Percentiles rank a stretch among this genome's conserved stretches.
Conservation (phyloP, 2,888 invertebrate species). For the Nineta flava region DNA sequence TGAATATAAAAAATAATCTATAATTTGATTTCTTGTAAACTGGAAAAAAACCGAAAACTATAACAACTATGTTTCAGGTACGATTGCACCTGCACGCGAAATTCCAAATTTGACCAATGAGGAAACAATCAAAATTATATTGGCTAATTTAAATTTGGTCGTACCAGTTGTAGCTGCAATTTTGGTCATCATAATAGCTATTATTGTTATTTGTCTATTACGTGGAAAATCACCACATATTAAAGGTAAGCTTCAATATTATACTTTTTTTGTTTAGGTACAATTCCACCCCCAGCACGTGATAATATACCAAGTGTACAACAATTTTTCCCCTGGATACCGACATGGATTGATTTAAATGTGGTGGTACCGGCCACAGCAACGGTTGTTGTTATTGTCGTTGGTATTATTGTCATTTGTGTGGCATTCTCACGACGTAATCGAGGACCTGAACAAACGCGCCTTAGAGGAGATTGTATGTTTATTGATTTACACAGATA, state of each 20-base stretch:
- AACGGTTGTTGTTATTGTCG: conserved; percentile 76
- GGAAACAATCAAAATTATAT: conserved; percentile 73
- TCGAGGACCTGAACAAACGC: conserved; percentile 45
- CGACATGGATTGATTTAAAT: conserved; percentile 77
- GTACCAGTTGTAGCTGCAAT: conserved; percentile 85
- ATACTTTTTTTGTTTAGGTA: conserved; percentile 40
- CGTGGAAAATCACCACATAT: conserved; percentile 69
- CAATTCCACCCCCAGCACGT: conserved; percentile 59
- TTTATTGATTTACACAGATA: conserved; percentile 21
- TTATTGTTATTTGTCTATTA: conserved; percentile 84
- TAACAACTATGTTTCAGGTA: conserved; percentile 60
- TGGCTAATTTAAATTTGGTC: conserved; percentile 83
- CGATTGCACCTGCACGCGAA: conserved; percentile 82
- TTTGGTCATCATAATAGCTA: conserved; percentile 83
- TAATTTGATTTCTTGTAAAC: conserved; percentile 3
- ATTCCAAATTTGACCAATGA: conserved; percentile 60
- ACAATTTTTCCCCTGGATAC: conserved; percentile 56
- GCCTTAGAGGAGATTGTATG: conserved; percentile 74
- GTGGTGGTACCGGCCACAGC: conserved; percentile 82
- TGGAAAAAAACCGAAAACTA: background rate
- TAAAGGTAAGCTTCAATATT: conserved; percentile 50
- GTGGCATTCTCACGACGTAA: conserved; percentile 68
- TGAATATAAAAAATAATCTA: too few relatives aligned
- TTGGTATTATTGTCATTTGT: conserved; percentile 81
- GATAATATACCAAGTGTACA: conserved; percentile 30